Percentiles rank a stretch among this genome's conserved stretches.
These are phyloP conservation scores for Clunio marinus DNA, from an alignment of 2,888 invertebrate species.

Conservation along the genomic window DNA sequence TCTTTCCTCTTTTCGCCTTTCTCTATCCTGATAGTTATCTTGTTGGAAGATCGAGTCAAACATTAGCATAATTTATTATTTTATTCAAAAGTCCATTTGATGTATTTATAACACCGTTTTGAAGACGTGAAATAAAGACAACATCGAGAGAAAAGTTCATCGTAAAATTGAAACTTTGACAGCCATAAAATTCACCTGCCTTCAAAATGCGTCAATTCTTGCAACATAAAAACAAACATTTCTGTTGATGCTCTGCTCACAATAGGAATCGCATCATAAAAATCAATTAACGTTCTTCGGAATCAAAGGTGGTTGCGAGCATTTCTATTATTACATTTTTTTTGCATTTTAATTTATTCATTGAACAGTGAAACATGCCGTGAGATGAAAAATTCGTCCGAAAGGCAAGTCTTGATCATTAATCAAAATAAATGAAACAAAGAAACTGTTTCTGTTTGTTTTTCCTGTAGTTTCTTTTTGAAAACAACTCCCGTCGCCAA, in stretches of 20 bases:
- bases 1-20: too few relatives aligned
- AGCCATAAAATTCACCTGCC: constrained; percentile 8
- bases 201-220: not conserved
- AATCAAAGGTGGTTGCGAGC: constrained; percentile 1
- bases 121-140: too few relatives aligned
- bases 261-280: not conserved
- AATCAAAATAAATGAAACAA: not conserved
- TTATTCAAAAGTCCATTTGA: not conserved
- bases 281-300: constrained; percentile 6
- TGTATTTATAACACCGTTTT: not conserved
- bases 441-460: not conserved
- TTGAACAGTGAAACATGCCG: not conserved
- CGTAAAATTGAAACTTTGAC: not conserved
- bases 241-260: not conserved
- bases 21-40: too few relatives aligned
- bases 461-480: too few relatives aligned
- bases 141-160: not conserved
- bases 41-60: not conserved
- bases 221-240: not conserved
- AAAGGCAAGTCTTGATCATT: not conserved
- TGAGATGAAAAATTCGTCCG: not conserved
- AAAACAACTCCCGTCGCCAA: not conserved
- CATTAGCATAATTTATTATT: constrained; percentile 14
- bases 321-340: too few relatives aligned
- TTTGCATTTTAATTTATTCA: constrained; percentile 5